Evolutionary conservation across 2,113 vertebrate species (phyloP), one percentile per base, ranked within the genome.

Genomic region (Tricholaema leucomelas): DNA sequence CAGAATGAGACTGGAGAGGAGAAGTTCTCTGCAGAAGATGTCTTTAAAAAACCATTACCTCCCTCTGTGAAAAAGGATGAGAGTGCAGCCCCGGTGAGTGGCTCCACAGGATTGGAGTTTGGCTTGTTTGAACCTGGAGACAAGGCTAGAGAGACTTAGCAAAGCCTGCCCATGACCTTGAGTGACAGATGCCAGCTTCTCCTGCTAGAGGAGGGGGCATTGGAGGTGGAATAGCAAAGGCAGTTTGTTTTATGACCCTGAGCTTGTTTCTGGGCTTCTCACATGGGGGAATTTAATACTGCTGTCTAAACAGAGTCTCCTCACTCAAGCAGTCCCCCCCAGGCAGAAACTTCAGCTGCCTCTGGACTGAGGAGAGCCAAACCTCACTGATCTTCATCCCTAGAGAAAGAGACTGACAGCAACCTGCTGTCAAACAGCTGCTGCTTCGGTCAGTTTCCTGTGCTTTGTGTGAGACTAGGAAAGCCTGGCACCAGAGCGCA

Each of bases 31-130:
- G 94, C 94, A 70, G 99, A 99, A 76, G 99, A 99, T 19, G 98
- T 99, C 60, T 99, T 99, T 95, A 99, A 99, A 97, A 99, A 99
- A 86, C 99, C 99, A 27, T 96, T 99, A 46, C 98, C 98, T 88
- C 99, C 99, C 55, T 93, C 96, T 19, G 97, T 98, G 95, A 99
- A 99, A 42, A 99, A 99, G 74, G 99, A 99, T 9, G 97, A 98
- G 87, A 97, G 95, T 28, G 56, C 97, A 30, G 96, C 98, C n/a
- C 97, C 97, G 1, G 98, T 98, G 96, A 97, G 97, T 40, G 74
- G 19, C 66, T 89, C 55, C 46, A 1, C 2, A 12, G 35, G 52
- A n/a, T 16, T 72, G 23, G 2, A 1, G 66, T 75, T 76, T 76
- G 60, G 19, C 25, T 66, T 87, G 12, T 58, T 50, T 36, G 44